Evolutionary conservation across 2,113 vertebrate genomes (phyloP), one percentile per base, ranked within the genome.

Genomic region (Polypterus senegalus): DNA sequence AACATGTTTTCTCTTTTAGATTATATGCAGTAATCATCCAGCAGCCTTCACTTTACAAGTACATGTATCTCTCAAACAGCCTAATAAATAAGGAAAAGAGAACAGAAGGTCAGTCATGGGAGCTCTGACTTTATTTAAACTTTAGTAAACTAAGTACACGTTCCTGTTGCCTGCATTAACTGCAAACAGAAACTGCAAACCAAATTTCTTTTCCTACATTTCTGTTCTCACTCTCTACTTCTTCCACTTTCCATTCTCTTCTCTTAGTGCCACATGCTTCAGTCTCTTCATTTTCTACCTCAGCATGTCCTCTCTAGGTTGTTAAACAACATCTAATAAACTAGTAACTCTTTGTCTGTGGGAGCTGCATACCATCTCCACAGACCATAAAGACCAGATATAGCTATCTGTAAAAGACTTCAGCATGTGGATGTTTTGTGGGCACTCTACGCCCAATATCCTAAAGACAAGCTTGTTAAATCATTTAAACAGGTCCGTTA

Each of bases 251-350:
- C 46, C 49, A 49, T 45, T 47, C 47, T 45, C 62, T 27, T 10
- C 54, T 52, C 54, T n/a, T 6, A 11, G 27, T 27, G 27, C 54
- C 10, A 27, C 27, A 51, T 4, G 48, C 46, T 46, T 59, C 62
- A 63, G 10, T 51, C 59, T 64, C 62, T 52, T 5, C 6, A 27
- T 27, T 27, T 27, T 49, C 59, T 49, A 49, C 53, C 45, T 5
- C 4, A 55, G 43, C 10, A 55, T 9, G 57, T 8, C 6, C 6
- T 51, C 49, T 9, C 9, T 51, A 9, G 6, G 49, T 51, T 6
- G 49, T 51, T 51, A 2, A 51, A 51, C 49, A 51, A 51, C 49
- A 6, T 7, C 49, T 7, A 6, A 51, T 6, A 9, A 51, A 51
- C 49, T 7, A 9, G 49, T 1, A 27, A 2, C 27, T 27, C 27